Conservation (phyloP, 2,113 vertebrate genomes). For the Neodon shergylaensis region DNA sequence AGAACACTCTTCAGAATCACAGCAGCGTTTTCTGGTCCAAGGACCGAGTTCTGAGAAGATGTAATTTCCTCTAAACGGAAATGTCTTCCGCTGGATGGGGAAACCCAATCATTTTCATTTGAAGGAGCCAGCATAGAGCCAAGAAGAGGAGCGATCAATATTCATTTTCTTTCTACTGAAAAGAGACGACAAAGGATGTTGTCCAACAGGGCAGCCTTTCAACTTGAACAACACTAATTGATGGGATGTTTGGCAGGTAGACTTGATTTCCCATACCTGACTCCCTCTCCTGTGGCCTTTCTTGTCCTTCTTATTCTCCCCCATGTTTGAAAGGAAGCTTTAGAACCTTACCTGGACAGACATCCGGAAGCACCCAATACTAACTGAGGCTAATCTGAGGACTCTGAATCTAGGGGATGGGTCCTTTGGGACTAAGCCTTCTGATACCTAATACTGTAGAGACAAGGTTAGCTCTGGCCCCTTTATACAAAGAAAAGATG, state of each 20-base stretch:
- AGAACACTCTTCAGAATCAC: background rate
- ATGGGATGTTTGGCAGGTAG: slow-evolving; percentile 33
- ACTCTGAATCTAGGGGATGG: background rate
- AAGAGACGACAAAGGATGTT: slow-evolving; percentile 70
- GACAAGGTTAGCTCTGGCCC: background rate
- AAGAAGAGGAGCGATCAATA: slow-evolving; percentile 73
- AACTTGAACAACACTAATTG: slow-evolving; percentile 48
- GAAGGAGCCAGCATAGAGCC: slow-evolving; percentile 51
- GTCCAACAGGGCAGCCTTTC: slow-evolving; percentile 31
- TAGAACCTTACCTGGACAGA: background rate
- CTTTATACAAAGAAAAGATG: background rate
- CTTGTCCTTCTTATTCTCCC: background rate
- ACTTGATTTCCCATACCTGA: slow-evolving; percentile 40
- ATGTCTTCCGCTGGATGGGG: slow-evolving; percentile 30
- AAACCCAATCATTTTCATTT: slow-evolving; percentile 54
- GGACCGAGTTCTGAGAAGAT: slow-evolving; percentile 38
- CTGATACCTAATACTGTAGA: background rate
- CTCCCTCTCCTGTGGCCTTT: background rate
- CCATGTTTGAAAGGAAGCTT: background rate
- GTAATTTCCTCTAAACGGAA: slow-evolving; percentile 15
- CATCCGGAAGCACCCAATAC: background rate
- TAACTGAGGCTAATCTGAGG: background rate
- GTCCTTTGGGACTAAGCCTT: background rate
- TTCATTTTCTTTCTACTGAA: slow-evolving; percentile 70
- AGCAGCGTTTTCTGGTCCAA: background rate